Percentiles rank a stretch among this genome's conserved stretches.
These are phyloP conservation scores for Arvicanthis niloticus DNA, from an alignment of 2,113 vertebrate genomes.

Conservation along the genomic window DNA sequence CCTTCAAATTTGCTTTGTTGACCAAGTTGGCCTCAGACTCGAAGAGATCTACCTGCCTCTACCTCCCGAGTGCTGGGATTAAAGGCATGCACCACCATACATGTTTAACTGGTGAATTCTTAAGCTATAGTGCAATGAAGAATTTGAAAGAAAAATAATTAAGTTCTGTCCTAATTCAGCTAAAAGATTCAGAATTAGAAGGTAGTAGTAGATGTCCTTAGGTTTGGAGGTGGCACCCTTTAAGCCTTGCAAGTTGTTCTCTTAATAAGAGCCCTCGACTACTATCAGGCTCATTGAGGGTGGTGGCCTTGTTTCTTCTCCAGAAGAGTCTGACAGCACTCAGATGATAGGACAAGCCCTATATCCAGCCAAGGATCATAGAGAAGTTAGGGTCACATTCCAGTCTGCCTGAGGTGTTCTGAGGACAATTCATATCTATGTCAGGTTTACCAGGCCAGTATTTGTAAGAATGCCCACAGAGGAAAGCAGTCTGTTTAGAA, in stretches of 20 bases:
- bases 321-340: not conserved
- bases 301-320: not conserved
- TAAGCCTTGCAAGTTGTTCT: not conserved
- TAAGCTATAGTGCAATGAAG: not conserved
- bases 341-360: not conserved
- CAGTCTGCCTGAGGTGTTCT: not conserved
- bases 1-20: not conserved
- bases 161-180: not conserved
- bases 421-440: not conserved
- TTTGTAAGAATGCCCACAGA: not conserved
- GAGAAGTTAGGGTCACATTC: not conserved
- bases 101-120: not conserved
- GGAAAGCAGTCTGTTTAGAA: not conserved
- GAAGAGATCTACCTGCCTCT: not conserved
- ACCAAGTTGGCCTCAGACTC: not conserved
- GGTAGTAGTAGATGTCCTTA: not conserved
- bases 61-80: not conserved
- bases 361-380: not conserved
- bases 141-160: conserved; percentile 3
- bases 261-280: not conserved
- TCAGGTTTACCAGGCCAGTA: not conserved
- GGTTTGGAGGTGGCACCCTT: not conserved
- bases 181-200: not conserved
- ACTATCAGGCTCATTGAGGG: not conserved
- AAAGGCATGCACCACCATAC: not conserved